Evolutionary conservation across 1,140 invertebrate genomes (phyloP).

Genomic region (Orussus abietinus): DNA sequence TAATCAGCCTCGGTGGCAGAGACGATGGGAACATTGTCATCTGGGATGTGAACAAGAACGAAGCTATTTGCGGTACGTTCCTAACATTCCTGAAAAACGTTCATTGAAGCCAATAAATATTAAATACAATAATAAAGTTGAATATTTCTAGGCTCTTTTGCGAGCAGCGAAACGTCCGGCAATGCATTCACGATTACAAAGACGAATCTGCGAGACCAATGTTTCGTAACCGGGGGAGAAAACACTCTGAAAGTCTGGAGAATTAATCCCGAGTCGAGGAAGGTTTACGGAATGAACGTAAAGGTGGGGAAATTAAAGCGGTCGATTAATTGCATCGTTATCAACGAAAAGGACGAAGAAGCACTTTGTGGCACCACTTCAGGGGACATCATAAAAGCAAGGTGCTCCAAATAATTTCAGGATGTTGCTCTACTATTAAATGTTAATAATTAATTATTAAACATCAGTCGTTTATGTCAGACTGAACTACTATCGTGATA

Average conservation of each 20-base stretch:
- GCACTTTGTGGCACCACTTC: constrained; percentile 83
- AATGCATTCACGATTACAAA: constrained; percentile 59
- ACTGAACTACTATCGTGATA: constrained; percentile 63
- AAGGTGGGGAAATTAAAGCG: constrained; percentile 67
- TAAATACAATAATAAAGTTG: constrained; percentile 9
- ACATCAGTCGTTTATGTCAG: constrained; percentile 31
- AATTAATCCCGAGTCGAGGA: constrained; percentile 66
- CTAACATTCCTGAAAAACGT: too few species aligned
- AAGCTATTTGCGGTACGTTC: constrained; percentile 62
- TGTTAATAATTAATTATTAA: constrained; percentile 39
- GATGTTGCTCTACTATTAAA: constrained; percentile 15
- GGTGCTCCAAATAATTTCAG: constrained; percentile 24
- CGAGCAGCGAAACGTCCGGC: constrained; percentile 64
- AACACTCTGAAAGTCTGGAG: constrained; percentile 72
- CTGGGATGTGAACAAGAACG: constrained; percentile 64
- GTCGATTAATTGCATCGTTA: constrained; percentile 60
- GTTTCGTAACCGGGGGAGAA: constrained; percentile 71
- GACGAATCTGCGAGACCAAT: constrained; percentile 56
- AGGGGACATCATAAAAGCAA: constrained; percentile 63
- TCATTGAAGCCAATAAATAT: constrained; percentile 3
- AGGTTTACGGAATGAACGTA: constrained; percentile 68
- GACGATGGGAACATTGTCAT: constrained; percentile 82
- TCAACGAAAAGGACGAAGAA: constrained; percentile 65
- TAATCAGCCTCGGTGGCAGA: constrained; percentile 81
- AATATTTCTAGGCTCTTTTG: constrained; percentile 48